phyloP scores from a whole-genome alignment of 2,797 vertebrate genomes.

The Denticeps clupeoides region DNA sequence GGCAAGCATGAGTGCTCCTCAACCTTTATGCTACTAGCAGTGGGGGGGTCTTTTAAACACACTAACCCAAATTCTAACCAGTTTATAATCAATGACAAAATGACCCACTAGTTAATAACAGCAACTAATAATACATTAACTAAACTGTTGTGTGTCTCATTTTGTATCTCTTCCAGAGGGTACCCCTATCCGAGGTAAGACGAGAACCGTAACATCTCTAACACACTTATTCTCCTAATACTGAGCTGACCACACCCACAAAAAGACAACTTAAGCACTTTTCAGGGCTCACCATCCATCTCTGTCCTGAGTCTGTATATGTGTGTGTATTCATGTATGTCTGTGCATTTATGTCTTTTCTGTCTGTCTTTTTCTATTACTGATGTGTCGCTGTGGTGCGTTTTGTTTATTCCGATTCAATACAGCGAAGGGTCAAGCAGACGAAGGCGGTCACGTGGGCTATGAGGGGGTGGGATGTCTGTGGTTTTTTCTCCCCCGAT shows the following conservation, averaged over 20 bases:
- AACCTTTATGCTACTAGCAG: slow-evolving; percentile 53
- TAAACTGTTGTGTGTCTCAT: slow-evolving; percentile 73
- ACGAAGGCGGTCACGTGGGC: no score
- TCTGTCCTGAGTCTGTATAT: slow-evolving; percentile 25
- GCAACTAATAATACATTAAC: slow-evolving; percentile 37
- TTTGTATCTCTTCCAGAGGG: slow-evolving; percentile 91
- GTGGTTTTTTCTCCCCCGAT: no score
- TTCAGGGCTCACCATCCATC: slow-evolving; percentile 13
- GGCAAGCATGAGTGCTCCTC: not conserved
- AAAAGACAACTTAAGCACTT: slow-evolving; percentile 14
- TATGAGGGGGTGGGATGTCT: no score
- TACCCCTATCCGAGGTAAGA: slow-evolving; percentile 99
- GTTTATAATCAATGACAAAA: slow-evolving; percentile 37
- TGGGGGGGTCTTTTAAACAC: slow-evolving; percentile 30
- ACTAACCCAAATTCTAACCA: slow-evolving; percentile 26
- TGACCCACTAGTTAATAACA: no score
- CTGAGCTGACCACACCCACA: slow-evolving; percentile 23
- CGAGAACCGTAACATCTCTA: slow-evolving; percentile 33
- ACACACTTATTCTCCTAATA: slow-evolving; percentile 26
- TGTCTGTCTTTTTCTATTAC: slow-evolving; percentile 2
- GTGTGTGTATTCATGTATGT: slow-evolving; percentile 23
- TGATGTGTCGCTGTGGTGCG: not conserved
- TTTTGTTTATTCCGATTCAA: not conserved
- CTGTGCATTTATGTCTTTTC: slow-evolving; percentile 11
- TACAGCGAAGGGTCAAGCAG: no score